Base-by-base conservation (phyloP, 2,888 invertebrate genomes). In the Tineola bisselliella region DNA sequence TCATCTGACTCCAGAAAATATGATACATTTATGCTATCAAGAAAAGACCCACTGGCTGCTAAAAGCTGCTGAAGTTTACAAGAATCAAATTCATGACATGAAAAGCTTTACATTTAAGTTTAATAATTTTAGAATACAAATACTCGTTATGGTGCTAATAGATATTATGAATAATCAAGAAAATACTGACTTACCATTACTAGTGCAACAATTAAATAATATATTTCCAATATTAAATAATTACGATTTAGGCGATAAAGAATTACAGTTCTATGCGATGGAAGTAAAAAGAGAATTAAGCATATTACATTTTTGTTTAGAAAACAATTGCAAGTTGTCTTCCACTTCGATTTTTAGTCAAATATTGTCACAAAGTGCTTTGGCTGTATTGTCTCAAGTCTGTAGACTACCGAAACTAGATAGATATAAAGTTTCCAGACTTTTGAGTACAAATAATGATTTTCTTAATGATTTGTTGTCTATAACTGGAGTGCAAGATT, bases 301-400 rank as follows among this genome's bases (percentile, higher is more conserved):
- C 33, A 75, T 88, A 19, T 83, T 88, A 33, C 86, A 87, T 62
- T 88, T 87, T 70, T 88, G 88, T 65, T 70, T 86, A 58, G 86
- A 86, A 67, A 87, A 87, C 63, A 83, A 86, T 65, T 84, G 82
- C 65, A 87, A 86, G 71, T 83, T 87, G 61, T 78, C 86, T 77
- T 81, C 82, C n/a, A 86, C 87, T 52, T 81, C 83, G 44, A 80
- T 87, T 69, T 86, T 86, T 63, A 83, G 76, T 66, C 86, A 87
- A 70, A 75, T 84, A 13, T 67, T 86, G 64, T 70, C 77, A 61
- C 81, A 86, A 66, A 88, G 88, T 70, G 86, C 87, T 63, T 68
- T 88, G 60, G 84, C 86, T 64, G 80, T 87, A 57, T 80, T 87
- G 74, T 84, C 88, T n/a, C 88, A 87, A 70, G 82, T 82, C 18